Conservation (phyloP, 2,113 vertebrate species). For the Amblyornis subalaris region DNA sequence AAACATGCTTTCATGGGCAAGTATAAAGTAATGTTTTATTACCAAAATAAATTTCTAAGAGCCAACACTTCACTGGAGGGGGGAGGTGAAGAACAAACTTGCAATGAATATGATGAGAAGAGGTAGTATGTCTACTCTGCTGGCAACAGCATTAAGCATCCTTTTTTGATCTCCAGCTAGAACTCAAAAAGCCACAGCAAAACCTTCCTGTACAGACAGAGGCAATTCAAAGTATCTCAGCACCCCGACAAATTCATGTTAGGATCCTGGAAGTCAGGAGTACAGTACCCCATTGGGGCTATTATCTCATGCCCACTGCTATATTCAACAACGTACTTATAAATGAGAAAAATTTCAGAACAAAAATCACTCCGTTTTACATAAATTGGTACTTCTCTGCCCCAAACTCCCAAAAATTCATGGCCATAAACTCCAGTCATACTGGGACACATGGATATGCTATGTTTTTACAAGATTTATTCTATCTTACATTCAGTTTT, state of each 20-base stretch:
- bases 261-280: background rate
- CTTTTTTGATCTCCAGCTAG: constrained; percentile 2
- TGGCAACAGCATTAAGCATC: background rate
- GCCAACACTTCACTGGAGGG: constrained; percentile 9
- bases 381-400: background rate
- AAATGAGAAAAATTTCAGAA: background rate
- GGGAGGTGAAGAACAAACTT: constrained; percentile 33
- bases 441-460: background rate
- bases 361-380: background rate
- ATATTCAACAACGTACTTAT: background rate
- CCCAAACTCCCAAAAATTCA: background rate
- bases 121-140: constrained; percentile 2
- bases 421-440: background rate
- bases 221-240: background rate
- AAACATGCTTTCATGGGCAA: constrained; percentile 36
- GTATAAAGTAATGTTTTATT: constrained; percentile 61
- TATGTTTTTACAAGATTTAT: background rate
- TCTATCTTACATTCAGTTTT: background rate
- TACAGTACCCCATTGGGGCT: background rate
- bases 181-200: background rate
- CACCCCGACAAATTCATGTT: background rate
- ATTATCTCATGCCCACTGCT: background rate
- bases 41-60: constrained; percentile 58
- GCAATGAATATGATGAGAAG: constrained; percentile 46
- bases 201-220: background rate